Evolutionary conservation across 1,140 invertebrate species (phyloP).

Genomic region (Ephestia elutella): DNA sequence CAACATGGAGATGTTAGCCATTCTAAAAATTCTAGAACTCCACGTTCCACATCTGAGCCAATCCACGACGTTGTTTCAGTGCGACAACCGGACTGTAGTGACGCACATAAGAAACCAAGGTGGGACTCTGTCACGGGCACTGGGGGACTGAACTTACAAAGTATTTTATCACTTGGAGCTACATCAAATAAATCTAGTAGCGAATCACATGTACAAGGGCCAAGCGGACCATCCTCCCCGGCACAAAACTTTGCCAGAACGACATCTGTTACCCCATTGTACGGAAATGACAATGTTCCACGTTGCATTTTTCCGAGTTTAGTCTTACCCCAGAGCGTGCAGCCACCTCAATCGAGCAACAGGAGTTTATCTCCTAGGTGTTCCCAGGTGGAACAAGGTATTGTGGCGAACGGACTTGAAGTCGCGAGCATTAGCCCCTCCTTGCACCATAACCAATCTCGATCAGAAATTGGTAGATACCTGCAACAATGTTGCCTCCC

Average conservation of each 20-base stretch:
- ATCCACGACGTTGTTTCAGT: slow-evolving; percentile 27
- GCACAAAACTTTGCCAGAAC: slow-evolving; percentile 27
- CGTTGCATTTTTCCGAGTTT: slow-evolving; percentile 40
- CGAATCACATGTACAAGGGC: slow-evolving; percentile 16
- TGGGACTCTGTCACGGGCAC: not conserved
- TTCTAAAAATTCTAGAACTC: slow-evolving; percentile 21
- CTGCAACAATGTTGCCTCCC: too few relatives aligned
- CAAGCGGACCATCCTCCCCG: slow-evolving; percentile 29
- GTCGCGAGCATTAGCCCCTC: slow-evolving; percentile 19
- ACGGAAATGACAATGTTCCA: slow-evolving; percentile 21
- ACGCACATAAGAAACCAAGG: slow-evolving; percentile 10
- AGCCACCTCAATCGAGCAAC: slow-evolving; percentile 21
- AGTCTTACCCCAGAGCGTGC: slow-evolving; percentile 37
- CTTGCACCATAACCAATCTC: slow-evolving; percentile 22
- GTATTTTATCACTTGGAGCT: not conserved
- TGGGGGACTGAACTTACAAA: not conserved
- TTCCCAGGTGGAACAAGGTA: slow-evolving; percentile 30
- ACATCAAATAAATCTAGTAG: not conserved
- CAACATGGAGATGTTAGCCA: slow-evolving; percentile 23
- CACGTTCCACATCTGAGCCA: slow-evolving; percentile 11
- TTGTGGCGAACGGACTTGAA: slow-evolving; percentile 31
- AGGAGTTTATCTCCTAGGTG: slow-evolving; percentile 24
- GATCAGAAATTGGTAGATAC: slow-evolving; percentile 19
- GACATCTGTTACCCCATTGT: slow-evolving; percentile 23
- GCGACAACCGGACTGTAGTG: slow-evolving; percentile 37